A percentile compares a stretch with the other conserved stretches of the same genome.
phyloP scores from a whole-genome alignment of 2,113 vertebrate genomes.

The Tyto alba region DNA sequence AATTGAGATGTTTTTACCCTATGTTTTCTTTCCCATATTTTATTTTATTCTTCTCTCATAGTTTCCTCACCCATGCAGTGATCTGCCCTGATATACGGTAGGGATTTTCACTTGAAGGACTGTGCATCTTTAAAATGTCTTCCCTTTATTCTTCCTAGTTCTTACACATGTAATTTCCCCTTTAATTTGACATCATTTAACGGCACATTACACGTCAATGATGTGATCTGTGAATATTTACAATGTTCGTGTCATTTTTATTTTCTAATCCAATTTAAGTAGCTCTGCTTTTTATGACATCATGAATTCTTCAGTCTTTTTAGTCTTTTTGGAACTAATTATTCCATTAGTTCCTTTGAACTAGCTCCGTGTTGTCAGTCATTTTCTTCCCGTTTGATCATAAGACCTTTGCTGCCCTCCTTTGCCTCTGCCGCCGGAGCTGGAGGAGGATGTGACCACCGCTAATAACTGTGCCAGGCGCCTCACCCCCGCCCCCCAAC shows the following conservation, averaged over 20 bases:
- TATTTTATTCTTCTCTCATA: constrained; percentile 57
- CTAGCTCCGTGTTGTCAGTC: constrained; percentile 71
- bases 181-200: constrained; percentile 87
- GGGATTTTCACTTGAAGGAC: constrained; percentile 73
- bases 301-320: constrained; percentile 82
- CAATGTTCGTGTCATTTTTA: constrained; percentile 84
- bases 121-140: constrained; percentile 81
- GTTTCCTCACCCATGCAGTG: constrained; percentile 34
- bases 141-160: constrained; percentile 77
- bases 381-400: constrained; percentile 65
- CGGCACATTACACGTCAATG: constrained; percentile 83
- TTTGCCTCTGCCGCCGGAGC: constrained; percentile 50
- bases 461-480: not conserved
- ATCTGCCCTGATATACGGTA: constrained; percentile 69
- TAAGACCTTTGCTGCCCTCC: constrained; percentile 71
- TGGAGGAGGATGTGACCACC: not conserved
- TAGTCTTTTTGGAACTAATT: constrained; percentile 82
- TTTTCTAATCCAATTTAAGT: constrained; percentile 82
- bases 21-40: constrained; percentile 63
- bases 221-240: constrained; percentile 85
- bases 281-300: constrained; percentile 82
- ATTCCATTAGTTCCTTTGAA: constrained; percentile 76
- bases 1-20: constrained; percentile 71
- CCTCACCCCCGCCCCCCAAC: not conserved
- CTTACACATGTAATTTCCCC: constrained; percentile 82